These are phyloP conservation scores for Gymnoscopelus microlampas DNA, from an alignment of 2,797 vertebrate species.

Conservation along the genomic window DNA sequence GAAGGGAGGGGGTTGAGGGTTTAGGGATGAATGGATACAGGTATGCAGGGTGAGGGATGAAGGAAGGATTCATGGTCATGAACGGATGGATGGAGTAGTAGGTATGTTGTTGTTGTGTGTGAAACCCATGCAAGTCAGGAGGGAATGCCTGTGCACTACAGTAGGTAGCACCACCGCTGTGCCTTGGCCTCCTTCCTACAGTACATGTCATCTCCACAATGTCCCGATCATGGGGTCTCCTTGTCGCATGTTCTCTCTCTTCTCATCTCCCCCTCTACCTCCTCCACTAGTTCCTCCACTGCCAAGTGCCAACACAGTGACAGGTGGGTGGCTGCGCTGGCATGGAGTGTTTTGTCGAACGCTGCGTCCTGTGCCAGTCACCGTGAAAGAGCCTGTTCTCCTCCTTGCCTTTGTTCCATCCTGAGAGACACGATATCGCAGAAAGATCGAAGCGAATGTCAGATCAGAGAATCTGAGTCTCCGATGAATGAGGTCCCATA, in stretches of 20 bases:
- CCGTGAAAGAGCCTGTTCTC: slow-evolving; percentile 28
- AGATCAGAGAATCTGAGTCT: slow-evolving; percentile 17
- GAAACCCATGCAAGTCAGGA: neutral
- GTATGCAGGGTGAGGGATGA: neutral
- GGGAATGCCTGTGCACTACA: slow-evolving; percentile 7
- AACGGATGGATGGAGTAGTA: too few species aligned
- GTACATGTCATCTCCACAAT: slow-evolving; percentile 36
- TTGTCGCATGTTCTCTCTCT: slow-evolving; percentile 46
- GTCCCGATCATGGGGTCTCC: slow-evolving; percentile 57
- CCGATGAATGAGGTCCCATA: neutral
- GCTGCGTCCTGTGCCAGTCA: slow-evolving; percentile 57
- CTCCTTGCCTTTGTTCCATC: slow-evolving; percentile 26
- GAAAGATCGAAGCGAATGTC: neutral
- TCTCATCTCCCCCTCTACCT: slow-evolving; percentile 30
- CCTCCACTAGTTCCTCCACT: slow-evolving; percentile 36
- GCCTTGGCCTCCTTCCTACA: slow-evolving; percentile 31
- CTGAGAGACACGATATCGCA: slow-evolving; percentile 12
- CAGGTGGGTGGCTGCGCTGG: slow-evolving; percentile 59
- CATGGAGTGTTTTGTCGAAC: slow-evolving; percentile 63
- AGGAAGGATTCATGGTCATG: too few species aligned
- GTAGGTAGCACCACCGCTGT: slow-evolving; percentile 2
- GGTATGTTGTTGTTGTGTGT: slow-evolving; percentile 3
- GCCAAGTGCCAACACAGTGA: slow-evolving; percentile 65
- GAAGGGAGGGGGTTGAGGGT: slow-evolving; percentile 38
- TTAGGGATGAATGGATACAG: slow-evolving; percentile 15